Evolutionary conservation across 2,888 invertebrate genomes (phyloP).

Genomic region (Philereme vetulata): DNA sequence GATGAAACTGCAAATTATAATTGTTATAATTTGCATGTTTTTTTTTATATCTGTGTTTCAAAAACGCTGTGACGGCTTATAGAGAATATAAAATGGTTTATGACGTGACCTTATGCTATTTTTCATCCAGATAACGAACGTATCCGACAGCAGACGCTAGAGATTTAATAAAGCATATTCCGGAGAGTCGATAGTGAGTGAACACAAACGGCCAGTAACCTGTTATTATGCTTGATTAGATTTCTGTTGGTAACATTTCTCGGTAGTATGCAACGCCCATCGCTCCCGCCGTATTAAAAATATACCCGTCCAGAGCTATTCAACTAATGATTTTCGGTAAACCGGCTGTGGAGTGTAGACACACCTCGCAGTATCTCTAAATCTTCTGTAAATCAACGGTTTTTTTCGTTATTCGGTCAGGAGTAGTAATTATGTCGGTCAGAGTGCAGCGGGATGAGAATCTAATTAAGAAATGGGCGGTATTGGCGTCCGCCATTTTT

Average conservation of each 20-base stretch:
- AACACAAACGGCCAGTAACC: constrained; percentile 80
- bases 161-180: constrained; percentile 81
- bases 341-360: constrained; percentile 78
- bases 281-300: constrained; percentile 82
- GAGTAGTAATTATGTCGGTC: constrained; percentile 82
- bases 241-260: constrained; percentile 84
- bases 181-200: constrained; percentile 75
- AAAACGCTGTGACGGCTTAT: no score
- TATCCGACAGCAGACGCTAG: no score
- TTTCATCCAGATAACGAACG: no score
- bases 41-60: no score
- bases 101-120: no score
- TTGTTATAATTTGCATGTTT: no score
- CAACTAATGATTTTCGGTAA: constrained; percentile 83
- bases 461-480: constrained; percentile 81
- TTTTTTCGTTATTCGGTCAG: constrained; percentile 75
- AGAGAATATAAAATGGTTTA: no score
- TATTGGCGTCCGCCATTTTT: constrained; percentile 63
- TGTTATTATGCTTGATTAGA: constrained; percentile 84
- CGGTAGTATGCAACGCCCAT: constrained; percentile 83
- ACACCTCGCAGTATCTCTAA: constrained; percentile 75
- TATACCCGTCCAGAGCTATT: constrained; percentile 73
- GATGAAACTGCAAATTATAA: constrained; percentile 68
- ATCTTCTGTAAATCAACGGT: constrained; percentile 80
- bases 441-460: constrained; percentile 81